Conservation (phyloP, 2,797 vertebrate species). For the Cuniculus paca region DNA sequence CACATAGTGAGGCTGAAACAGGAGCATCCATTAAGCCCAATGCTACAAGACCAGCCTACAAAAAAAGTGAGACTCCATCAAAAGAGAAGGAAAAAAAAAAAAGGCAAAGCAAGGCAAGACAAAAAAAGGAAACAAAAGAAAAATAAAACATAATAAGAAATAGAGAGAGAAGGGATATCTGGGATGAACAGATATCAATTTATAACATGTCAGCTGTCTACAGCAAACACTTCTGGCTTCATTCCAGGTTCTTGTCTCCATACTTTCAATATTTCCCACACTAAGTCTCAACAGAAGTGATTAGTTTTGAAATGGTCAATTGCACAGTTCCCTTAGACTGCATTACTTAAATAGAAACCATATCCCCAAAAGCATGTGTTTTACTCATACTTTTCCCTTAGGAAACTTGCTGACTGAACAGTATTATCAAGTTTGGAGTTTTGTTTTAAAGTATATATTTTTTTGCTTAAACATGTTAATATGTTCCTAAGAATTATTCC, state of each 20-base stretch:
- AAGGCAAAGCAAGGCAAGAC: background rate
- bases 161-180: background rate
- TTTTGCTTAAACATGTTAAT: background rate
- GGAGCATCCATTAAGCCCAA: background rate
- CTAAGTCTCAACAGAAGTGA: background rate
- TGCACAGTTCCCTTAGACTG: background rate
- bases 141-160: background rate
- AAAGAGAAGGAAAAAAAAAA: background rate
- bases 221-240: background rate
- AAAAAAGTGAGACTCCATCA: background rate
- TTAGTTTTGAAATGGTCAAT: background rate
- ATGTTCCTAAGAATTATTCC: background rate
- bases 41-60: too few species aligned
- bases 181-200: background rate
- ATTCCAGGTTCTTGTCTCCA: fast-evolving
- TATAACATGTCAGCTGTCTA: background rate
- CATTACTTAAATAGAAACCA: background rate
- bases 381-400: background rate
- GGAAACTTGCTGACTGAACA: background rate
- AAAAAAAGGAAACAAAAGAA: too few species aligned
- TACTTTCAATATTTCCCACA: background rate
- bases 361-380: background rate
- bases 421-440: background rate
- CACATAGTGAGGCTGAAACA: background rate
- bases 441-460: background rate